Percentiles rank a stretch among this genome's conserved stretches.
Conservation (phyloP, 2,113 vertebrate species). For the Prolemur simus region DNA sequence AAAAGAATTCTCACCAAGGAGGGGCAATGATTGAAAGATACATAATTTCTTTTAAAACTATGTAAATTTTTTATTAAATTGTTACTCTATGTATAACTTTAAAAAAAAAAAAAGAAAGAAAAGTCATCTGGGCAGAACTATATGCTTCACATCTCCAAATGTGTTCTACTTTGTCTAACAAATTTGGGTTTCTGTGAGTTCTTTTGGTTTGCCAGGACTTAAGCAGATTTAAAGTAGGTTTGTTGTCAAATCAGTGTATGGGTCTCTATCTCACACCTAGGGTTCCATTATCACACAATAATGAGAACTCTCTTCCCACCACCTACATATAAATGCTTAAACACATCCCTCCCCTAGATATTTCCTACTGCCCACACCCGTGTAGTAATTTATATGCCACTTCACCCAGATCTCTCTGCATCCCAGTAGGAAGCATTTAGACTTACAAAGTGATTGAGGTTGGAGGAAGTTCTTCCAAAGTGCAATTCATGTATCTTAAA, state of each 20-base stretch:
- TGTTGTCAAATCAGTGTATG: conserved; percentile 10
- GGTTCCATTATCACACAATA: conserved; percentile 14
- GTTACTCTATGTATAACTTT: background rate
- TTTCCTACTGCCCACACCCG: background rate
- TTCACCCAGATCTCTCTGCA: background rate
- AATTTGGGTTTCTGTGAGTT: background rate
- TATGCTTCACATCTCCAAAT: background rate
- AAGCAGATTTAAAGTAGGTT: conserved; percentile 24
- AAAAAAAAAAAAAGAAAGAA: background rate
- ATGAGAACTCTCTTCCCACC: background rate
- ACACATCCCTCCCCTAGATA: background rate
- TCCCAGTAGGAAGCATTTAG: background rate
- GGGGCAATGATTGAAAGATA: background rate
- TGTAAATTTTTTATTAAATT: background rate
- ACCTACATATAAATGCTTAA: background rate
- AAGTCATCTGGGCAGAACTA: background rate
- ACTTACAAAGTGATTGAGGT: conserved; percentile 37
- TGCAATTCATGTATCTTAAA: conserved; percentile 64
- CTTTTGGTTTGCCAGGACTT: background rate
- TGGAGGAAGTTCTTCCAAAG: conserved; percentile 60
- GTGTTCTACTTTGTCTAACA: conserved; percentile 34
- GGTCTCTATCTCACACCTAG: background rate
- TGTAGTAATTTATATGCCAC: background rate
- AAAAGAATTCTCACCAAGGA: background rate
- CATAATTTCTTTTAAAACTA: background rate